Conservation (phyloP, 2,888 invertebrate genomes). For the Alloscopus bannaensis region DNA sequence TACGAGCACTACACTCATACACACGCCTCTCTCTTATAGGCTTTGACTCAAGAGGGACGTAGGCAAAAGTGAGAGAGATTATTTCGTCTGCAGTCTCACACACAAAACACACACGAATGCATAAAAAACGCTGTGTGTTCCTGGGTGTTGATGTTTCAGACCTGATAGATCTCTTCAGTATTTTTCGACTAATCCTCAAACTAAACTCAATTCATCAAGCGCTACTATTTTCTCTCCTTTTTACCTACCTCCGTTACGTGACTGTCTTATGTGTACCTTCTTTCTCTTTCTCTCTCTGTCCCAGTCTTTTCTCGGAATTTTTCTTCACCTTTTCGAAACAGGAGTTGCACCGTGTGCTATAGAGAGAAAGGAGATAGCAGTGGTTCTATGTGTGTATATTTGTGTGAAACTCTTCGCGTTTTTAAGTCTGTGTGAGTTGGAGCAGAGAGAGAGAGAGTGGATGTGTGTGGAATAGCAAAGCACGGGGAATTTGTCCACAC, state of each 20-base stretch:
- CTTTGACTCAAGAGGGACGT: conserved; percentile 18
- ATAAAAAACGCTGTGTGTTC: conserved; percentile 16
- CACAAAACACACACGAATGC: conserved; percentile 20
- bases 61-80: conserved; percentile 51
- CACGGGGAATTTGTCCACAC: conserved; percentile 33
- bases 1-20: no score
- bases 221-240: conserved; percentile 40
- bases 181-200: conserved; percentile 46
- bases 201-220: conserved; percentile 40
- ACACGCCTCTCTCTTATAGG: conserved; percentile 2
- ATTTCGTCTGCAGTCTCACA: conserved; percentile 37
- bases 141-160: conserved; percentile 46
- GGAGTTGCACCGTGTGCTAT: no score
- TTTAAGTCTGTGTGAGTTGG: conserved; percentile 17
- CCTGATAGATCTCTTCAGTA: conserved; percentile 50
- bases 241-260: not conserved
- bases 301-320: not conserved
- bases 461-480: conserved; percentile 56
- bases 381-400: conserved; percentile 5
- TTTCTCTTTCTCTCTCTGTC: conserved; percentile 1
- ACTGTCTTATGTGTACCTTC: conserved; percentile 2
- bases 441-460: conserved; percentile 37
- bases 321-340: not conserved
- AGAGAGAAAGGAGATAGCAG: no score
- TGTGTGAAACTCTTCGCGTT: conserved; percentile 19